Conservation (phyloP, 2,113 vertebrate species). For the Peucedramus taeniatus region DNA sequence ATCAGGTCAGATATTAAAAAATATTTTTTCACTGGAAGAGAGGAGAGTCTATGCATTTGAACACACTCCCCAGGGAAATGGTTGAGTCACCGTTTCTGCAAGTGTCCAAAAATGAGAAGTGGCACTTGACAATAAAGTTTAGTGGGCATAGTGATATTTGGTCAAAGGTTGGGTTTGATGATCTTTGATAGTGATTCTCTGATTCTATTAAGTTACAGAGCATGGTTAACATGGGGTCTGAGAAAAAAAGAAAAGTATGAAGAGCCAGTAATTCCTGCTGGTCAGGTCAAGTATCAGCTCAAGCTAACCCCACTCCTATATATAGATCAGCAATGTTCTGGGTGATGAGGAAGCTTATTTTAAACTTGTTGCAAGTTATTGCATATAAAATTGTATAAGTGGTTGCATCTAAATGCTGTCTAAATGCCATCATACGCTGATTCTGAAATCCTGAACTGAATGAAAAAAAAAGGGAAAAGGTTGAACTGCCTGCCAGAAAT, state of each 20-base stretch:
- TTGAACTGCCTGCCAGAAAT: background rate
- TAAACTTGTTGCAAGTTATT: background rate
- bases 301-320: background rate
- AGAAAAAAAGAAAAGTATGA: background rate
- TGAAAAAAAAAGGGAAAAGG: accelerated
- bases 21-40: background rate
- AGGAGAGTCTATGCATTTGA: background rate
- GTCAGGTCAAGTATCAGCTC: background rate
- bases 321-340: background rate
- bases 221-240: background rate
- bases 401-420: background rate
- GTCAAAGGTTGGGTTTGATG: background rate
- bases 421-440: background rate
- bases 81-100: background rate
- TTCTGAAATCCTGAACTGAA: background rate
- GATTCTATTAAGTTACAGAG: background rate
- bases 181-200: background rate
- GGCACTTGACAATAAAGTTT: background rate
- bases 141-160: background rate
- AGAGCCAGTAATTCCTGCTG: background rate
- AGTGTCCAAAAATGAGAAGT: background rate
- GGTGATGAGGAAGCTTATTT: background rate
- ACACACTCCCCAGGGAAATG: background rate
- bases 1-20: background rate
- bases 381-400: background rate